Conservation (phyloP, 2,113 vertebrate genomes). For the Vidua macroura region DNA sequence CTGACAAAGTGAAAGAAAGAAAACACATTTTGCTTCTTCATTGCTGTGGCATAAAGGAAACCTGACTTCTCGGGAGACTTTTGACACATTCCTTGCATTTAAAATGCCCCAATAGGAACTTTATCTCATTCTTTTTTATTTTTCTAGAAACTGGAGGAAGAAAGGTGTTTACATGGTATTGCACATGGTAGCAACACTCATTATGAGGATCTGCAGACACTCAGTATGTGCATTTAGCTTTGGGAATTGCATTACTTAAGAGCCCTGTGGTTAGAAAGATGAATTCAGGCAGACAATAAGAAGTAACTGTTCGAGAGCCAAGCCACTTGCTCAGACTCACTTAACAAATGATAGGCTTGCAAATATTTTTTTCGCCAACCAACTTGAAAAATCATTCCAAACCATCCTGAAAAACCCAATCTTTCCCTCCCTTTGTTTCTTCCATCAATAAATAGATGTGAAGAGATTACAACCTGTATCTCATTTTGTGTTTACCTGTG, state of each 20-base stretch:
- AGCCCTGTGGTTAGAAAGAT: conserved; percentile 63
- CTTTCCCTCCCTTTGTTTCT: neutral
- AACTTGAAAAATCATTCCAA: neutral
- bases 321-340: conserved; percentile 22
- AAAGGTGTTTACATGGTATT: conserved; percentile 65
- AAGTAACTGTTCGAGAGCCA: conserved; percentile 49
- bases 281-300: conserved; percentile 59
- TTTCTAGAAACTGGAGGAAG: conserved; percentile 68
- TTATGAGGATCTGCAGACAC: conserved; percentile 47
- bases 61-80: conserved; percentile 50
- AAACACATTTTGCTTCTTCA: conserved; percentile 71
- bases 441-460: neutral
- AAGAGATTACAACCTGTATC: neutral
- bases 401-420: neutral
- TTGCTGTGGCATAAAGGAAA: conserved; percentile 67
- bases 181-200: conserved; percentile 44
- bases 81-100: conserved; percentile 64
- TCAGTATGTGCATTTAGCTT: conserved; percentile 48
- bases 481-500: neutral
- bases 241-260: conserved; percentile 65
- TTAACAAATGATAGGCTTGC: conserved; percentile 18
- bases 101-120: conserved; percentile 54
- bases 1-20: conserved; percentile 75
- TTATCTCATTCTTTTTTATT: conserved; percentile 52
- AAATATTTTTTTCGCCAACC: neutral